Percentiles rank a stretch among this genome's conserved stretches.
These are phyloP conservation scores for Graphium colonna DNA, from an alignment of 2,888 invertebrate species.

Conservation along the genomic window DNA sequence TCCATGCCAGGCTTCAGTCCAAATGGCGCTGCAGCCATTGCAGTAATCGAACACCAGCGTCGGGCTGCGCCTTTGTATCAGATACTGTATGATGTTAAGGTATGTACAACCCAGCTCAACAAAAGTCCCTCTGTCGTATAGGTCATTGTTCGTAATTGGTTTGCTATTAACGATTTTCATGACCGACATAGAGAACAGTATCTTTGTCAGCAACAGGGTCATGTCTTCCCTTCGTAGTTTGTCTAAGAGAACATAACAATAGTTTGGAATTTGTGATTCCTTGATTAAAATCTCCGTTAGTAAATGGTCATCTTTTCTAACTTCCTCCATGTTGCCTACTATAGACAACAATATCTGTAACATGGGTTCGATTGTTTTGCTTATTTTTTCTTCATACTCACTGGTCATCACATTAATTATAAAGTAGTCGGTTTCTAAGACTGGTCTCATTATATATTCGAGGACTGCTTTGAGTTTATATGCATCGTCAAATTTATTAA, in stretches of 20 bases:
- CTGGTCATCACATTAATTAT: slow-evolving; percentile 68
- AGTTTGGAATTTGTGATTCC: slow-evolving; percentile 54
- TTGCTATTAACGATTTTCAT: slow-evolving; percentile 54
- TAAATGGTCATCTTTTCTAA: slow-evolving; percentile 53
- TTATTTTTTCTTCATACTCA: slow-evolving; percentile 72
- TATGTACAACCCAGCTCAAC: slow-evolving; percentile 51
- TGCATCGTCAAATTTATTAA: slow-evolving; percentile 67
- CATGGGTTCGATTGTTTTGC: slow-evolving; percentile 76
- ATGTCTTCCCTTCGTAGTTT: slow-evolving; percentile 66
- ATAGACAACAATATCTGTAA: slow-evolving; percentile 78
- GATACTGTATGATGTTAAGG: slow-evolving; percentile 52
- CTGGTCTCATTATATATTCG: slow-evolving; percentile 75
- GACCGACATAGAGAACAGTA: slow-evolving; percentile 66
- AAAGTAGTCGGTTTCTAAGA: slow-evolving; percentile 77
- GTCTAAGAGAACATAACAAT: slow-evolving; percentile 56
- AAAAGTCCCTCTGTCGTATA: slow-evolving; percentile 52
- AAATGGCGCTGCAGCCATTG: slow-evolving; percentile 51
- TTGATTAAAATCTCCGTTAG: slow-evolving; percentile 43
- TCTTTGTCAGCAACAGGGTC: slow-evolving; percentile 66
- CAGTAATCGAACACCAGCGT: slow-evolving; percentile 55
- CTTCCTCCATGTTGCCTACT: slow-evolving; percentile 70
- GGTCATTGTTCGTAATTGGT: slow-evolving; percentile 47
- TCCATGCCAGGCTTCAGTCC: slow-evolving; percentile 46
- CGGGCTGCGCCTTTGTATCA: slow-evolving; percentile 40
- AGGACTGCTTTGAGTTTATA: slow-evolving; percentile 69